Base-by-base conservation (phyloP, 2,113 vertebrate species). In the Procapra przewalskii region DNA sequence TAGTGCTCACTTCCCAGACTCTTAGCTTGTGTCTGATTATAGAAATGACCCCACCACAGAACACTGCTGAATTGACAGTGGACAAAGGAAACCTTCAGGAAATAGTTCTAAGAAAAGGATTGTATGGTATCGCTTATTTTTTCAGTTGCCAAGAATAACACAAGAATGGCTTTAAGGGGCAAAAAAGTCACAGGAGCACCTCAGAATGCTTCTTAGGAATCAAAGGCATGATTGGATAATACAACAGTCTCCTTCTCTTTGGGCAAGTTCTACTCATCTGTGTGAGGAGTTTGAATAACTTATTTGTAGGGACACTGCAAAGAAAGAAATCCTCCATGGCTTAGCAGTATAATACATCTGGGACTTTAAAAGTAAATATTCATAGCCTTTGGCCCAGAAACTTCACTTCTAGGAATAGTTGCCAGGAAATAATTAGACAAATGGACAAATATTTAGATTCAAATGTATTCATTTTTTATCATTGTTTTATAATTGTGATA, bases 121-220 rank as follows among this genome's bases (percentile, higher is more conserved):
- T 77, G 1, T 25, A 60, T 82, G 59, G 23, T 59, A 77, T 90
- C 82, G 60, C 31, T 97, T 86, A 71, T 89, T 95, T 89, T 91
- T 93, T 92, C n/a, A 75, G 10, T 93, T 80, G 62, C 83, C 83
- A 97, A 96, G 67, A 96, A 96, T 88, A 95, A 96, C 90, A 43
- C 31, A 60, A 87, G 52, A 94, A 84, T 94, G 27, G 2, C 57
- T 92, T 90, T 43, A 62, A 86, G 33, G 60, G 48, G 57, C 7
- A 50, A 43, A 23, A 82, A 48, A 87, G n/a, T 43, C 31, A 36
- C 57, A 89, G 67, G 62, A 85, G 40, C n/a, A 19, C 57, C 88
- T 97, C 16, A 48, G 52, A 87, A 79, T 59, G 16, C n/a, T 80
- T 80, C 25, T 79, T 55, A 40, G 85, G 83, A 62, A 50, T 77